Conservation (phyloP, 2,113 vertebrate species). For the Vulpes ferrilata region DNA sequence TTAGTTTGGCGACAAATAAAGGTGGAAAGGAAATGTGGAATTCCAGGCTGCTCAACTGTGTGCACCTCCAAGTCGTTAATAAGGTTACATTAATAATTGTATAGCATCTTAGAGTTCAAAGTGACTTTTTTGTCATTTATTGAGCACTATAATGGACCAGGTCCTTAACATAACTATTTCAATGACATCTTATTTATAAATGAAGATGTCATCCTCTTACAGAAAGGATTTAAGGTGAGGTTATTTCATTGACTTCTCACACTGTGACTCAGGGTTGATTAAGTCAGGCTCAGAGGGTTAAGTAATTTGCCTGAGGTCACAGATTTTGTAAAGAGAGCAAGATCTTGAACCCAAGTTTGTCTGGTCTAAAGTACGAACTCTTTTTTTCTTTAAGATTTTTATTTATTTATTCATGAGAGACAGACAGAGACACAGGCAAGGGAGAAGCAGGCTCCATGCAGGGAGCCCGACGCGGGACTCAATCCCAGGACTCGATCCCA, state of each 20-base stretch:
- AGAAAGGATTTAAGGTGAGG: constrained; percentile 44
- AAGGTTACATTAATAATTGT: constrained; percentile 5
- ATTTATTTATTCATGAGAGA: no score
- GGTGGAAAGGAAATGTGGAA: background rate
- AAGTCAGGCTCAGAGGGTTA: background rate
- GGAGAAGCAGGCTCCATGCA: no score
- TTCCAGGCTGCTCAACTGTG: background rate
- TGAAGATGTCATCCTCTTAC: constrained; percentile 12
- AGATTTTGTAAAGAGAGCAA: constrained; percentile 43
- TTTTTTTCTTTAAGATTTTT: background rate
- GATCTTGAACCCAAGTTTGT: background rate
- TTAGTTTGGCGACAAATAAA: background rate
- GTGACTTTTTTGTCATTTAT: background rate
- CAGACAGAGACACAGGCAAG: no score
- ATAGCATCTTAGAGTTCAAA: background rate
- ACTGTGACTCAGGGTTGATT: constrained; percentile 16
- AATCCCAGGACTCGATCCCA: no score
- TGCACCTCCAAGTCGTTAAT: background rate
- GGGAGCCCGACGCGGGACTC: no score
- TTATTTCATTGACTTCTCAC: constrained; percentile 50
- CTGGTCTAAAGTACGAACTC: background rate
- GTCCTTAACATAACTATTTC: background rate
- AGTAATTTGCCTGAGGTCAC: constrained; percentile 44
- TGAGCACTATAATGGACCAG: background rate
- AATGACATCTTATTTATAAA: constrained; percentile 44